Percentiles rank a stretch among this genome's conserved stretches.
phyloP scores from a whole-genome alignment of 2,888 invertebrate species.

The Eupithecia insigniata region DNA sequence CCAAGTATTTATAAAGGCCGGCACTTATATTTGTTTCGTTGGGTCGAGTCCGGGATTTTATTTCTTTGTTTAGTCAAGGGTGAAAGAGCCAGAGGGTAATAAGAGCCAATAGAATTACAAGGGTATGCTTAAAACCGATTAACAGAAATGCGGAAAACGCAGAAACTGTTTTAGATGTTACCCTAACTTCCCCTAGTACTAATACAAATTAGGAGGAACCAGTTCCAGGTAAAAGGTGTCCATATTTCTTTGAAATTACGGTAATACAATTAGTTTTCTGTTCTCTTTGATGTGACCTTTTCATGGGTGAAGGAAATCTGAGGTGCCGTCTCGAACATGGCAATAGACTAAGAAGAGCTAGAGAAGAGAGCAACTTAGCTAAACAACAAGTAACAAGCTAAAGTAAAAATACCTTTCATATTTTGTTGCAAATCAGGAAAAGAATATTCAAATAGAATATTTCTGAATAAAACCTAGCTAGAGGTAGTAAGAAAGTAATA shows the following conservation, averaged over 20 bases:
- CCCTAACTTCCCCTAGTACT: slow-evolving; percentile 17
- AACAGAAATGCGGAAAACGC: slow-evolving; percentile 40
- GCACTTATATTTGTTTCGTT: slow-evolving; percentile 32
- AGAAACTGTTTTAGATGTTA: slow-evolving; percentile 35
- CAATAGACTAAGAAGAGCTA: neutral
- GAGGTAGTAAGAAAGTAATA: neutral
- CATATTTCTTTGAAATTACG: slow-evolving; percentile 25
- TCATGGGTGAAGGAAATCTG: slow-evolving; percentile 19
- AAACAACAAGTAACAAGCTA: no score
- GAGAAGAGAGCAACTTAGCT: no score
- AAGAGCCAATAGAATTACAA: slow-evolving; percentile 46
- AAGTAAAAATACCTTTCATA: neutral
- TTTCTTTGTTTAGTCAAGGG: slow-evolving; percentile 48
- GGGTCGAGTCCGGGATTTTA: slow-evolving; percentile 43
- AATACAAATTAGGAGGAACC: slow-evolving; percentile 32
- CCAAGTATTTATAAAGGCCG: slow-evolving; percentile 19
- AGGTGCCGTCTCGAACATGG: neutral
- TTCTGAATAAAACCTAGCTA: neutral
- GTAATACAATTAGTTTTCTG: slow-evolving; percentile 36
- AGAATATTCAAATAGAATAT: neutral
- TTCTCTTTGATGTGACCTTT: slow-evolving; percentile 33
- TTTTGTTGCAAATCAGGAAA: neutral
- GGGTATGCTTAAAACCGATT: slow-evolving; percentile 47
- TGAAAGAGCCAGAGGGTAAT: slow-evolving; percentile 45
- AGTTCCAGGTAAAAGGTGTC: slow-evolving; percentile 35